A percentile compares a stretch with the other conserved stretches of the same genome.
Conservation (phyloP, 1,140 invertebrate species). For the Trinorchestia longiramus region DNA sequence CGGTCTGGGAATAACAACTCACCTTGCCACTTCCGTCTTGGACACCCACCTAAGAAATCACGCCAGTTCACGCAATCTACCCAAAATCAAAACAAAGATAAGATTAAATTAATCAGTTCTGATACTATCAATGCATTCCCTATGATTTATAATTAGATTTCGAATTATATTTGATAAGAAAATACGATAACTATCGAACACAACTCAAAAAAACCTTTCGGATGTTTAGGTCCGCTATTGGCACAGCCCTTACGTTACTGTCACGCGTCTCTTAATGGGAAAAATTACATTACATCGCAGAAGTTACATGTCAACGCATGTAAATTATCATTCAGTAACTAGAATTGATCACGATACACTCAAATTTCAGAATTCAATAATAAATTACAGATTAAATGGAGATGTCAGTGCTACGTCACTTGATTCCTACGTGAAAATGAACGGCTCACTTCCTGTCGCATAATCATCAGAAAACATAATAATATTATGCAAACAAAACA, state of each 20-base stretch:
- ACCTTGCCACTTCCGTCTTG: neutral
- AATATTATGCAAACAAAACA: too few species aligned
- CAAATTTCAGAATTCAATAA: too few species aligned
- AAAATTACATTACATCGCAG: too few species aligned
- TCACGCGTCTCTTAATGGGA: neutral
- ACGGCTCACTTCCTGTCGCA: too few species aligned
- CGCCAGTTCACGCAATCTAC: neutral
- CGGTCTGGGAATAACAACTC: too few species aligned
- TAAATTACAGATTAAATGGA: too few species aligned
- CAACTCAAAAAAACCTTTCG: neutral
- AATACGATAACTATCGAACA: neutral
- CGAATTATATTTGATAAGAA: neutral
- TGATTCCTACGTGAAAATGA: too few species aligned
- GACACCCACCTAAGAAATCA: neutral
- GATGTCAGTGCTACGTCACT: too few species aligned
- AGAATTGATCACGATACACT: too few species aligned
- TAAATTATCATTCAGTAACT: too few species aligned
- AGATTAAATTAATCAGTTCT: neutral
- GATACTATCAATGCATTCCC: neutral
- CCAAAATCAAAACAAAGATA: neutral
- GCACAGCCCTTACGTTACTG: neutral
- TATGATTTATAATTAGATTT: neutral
- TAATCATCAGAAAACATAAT: too few species aligned
- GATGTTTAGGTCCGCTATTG: neutral
- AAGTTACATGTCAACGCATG: too few species aligned